Evolutionary conservation across 2,888 invertebrate genomes (phyloP), one percentile per base, ranked within the genome.

Genomic region (Oligia strigilis): DNA sequence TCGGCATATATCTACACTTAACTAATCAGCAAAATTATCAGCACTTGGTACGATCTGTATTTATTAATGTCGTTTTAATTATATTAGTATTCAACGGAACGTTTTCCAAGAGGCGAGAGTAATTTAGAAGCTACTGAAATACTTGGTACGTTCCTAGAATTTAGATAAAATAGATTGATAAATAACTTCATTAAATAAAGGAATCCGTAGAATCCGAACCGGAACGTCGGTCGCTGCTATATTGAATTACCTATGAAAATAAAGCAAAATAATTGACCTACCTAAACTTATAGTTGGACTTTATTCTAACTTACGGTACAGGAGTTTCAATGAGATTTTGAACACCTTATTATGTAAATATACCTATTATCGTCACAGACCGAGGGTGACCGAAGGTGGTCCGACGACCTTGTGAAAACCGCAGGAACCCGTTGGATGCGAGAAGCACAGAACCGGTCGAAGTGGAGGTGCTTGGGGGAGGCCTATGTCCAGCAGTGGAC

Each of bases 301-400:
- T 17, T 40, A 67, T 3, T 78, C 17, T 36, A 65, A 36, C 52
- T 46, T 29, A 81, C 19, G 64, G 29, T 36, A 60, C 17, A 71
- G 23, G 14, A 73, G 23, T 69, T 55, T 23, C 23, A 65, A 80
- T 49, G 19, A 73, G 80, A 70, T 79, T 80, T 72, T 72, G 49
- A 71, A 75, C 40, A 76, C n/a, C 72, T 77, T 81, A 78, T 66
- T 85, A 79, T 75, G 72, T 14, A 79, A 77, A 82, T 80, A 85
- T 72, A 14, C 29, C 8, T 64, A 78, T 82, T 71, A 74, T 88
- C 73, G 66, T 60, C 43, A 72, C 72, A 76, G 36, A 58, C 67
- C 29, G 29, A 29, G 29, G 29, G 29, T 29, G 29, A 29, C 29
- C 29, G 29, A 29, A 29, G 29, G 29, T 29, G 29, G 29, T 29